A percentile compares a stretch with the other conserved stretches of the same genome.
Evolutionary conservation across 2,113 vertebrate genomes (phyloP).

Genomic region (Peromyscus maniculatus): DNA sequence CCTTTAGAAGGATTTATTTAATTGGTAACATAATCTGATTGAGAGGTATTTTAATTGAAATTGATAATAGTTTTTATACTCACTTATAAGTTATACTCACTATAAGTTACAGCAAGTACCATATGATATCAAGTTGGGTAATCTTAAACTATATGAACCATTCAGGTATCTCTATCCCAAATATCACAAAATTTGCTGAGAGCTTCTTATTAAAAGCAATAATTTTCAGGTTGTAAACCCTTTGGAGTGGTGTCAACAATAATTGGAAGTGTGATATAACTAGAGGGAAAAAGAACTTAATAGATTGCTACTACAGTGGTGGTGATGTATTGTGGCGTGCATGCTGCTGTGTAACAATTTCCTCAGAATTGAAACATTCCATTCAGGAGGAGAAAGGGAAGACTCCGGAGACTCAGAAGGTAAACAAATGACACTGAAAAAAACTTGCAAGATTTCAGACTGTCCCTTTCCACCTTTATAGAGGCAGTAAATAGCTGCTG

Average conservation of each 20-base stretch:
- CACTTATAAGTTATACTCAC: neutral
- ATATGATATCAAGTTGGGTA: neutral
- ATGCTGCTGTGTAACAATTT: neutral
- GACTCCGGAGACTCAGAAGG: neutral
- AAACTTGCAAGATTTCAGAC: neutral
- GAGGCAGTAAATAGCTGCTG: neutral
- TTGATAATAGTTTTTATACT: conserved; percentile 56
- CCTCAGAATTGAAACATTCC: neutral
- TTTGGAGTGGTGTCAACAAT: neutral
- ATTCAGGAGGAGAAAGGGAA: neutral
- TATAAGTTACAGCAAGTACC: conserved; percentile 22
- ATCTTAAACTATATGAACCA: conserved; percentile 33
- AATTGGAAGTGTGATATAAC: neutral
- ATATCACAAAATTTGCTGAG: neutral
- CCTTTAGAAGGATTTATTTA: conserved; percentile 59
- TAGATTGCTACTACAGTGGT: neutral
- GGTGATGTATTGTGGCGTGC: neutral
- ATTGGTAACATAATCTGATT: conserved; percentile 18
- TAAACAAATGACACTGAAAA: neutral
- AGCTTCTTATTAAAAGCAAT: conserved; percentile 33
- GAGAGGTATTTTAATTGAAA: conserved; percentile 60
- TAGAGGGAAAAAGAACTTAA: neutral
- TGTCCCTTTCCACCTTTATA: neutral
- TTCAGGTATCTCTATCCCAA: conserved; percentile 28
- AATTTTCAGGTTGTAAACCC: conserved; percentile 28